Evolutionary conservation across 2,113 vertebrate genomes (phyloP).

Genomic region (Takifugu flavidus): DNA sequence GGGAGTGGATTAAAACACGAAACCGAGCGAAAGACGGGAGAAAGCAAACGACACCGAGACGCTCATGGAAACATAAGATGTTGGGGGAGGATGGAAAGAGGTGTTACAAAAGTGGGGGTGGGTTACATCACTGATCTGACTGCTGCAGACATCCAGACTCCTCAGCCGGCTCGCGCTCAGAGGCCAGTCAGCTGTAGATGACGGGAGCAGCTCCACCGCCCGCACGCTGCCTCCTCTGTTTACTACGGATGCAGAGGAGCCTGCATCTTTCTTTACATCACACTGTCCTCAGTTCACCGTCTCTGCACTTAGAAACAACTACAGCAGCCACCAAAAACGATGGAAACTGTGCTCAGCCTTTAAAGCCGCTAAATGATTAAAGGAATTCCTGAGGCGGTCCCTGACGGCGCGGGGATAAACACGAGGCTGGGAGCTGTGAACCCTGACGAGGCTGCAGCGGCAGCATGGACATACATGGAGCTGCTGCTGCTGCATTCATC

Average conservation of each 20-base stretch:
- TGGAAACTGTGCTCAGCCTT: conserved; percentile 35
- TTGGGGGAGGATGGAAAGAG: conserved; percentile 6
- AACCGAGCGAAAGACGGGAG: not conserved
- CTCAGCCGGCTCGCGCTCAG: conserved; percentile 16
- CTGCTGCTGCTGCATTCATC: conserved; percentile 34
- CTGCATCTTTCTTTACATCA: not conserved
- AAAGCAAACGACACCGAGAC: conserved; percentile 24
- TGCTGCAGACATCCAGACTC: conserved; percentile 40
- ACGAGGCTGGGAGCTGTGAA: conserved; percentile 29
- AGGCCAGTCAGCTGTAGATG: conserved; percentile 53
- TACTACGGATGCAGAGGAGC: not conserved
- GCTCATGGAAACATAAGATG: conserved; percentile 7
- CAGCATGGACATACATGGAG: conserved; percentile 60
- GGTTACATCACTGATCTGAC: conserved; percentile 55
- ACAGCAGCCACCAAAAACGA: not conserved
- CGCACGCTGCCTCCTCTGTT: not conserved
- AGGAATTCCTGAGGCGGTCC: conserved; percentile 32
- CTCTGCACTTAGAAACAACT: not conserved
- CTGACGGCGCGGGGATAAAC: conserved; percentile 33
- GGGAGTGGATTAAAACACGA: conserved; percentile 21
- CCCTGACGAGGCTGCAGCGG: conserved; percentile 15
- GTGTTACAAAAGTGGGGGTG: conserved; percentile 17
- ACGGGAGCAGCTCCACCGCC: conserved; percentile 27
- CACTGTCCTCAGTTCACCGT: not conserved
- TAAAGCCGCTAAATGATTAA: conserved; percentile 30